Percentiles rank a stretch among this genome's conserved stretches.
phyloP scores from a whole-genome alignment of 2,888 invertebrate species.

The Ennomos erosarius region DNA sequence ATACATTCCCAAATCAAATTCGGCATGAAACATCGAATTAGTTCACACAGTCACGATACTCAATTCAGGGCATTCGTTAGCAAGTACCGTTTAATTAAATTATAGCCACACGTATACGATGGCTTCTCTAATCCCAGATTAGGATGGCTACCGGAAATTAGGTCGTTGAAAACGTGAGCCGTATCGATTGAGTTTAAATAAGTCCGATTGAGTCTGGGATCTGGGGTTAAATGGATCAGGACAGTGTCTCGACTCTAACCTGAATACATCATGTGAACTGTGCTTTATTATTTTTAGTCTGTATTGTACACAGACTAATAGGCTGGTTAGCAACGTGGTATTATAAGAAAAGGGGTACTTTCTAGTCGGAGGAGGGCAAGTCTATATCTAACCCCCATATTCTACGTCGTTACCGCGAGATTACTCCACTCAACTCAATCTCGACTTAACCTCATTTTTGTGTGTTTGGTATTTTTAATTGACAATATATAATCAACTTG shows the following conservation, averaged over 20 bases:
- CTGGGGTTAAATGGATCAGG: constrained; percentile 12
- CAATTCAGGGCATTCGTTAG: constrained; percentile 36
- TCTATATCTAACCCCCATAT: no score
- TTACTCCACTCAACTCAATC: no score
- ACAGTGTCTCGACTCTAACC: constrained; percentile 1
- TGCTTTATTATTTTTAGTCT: not conserved
- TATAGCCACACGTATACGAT: constrained; percentile 36
- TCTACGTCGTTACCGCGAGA: no score
- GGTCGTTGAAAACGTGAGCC: constrained; percentile 45
- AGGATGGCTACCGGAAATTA: constrained; percentile 56
- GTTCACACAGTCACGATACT: no score
- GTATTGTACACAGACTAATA: not conserved
- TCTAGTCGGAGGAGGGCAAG: no score
- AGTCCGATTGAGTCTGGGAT: constrained; percentile 28
- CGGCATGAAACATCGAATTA: no score
- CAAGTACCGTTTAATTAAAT: constrained; percentile 40
- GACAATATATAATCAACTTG: no score
- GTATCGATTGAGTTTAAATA: constrained; percentile 35
- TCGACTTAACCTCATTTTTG: no score
- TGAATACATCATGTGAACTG: not conserved
- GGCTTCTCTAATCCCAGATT: constrained; percentile 60
- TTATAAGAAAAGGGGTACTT: no score
- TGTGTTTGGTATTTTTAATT: no score
- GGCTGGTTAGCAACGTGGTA: no score
- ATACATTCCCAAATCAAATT: no score